A percentile compares a stretch with the other conserved stretches of the same genome.
Evolutionary conservation across 2,797 vertebrate species (phyloP).

Genomic region (Intellagama lesueurii): DNA sequence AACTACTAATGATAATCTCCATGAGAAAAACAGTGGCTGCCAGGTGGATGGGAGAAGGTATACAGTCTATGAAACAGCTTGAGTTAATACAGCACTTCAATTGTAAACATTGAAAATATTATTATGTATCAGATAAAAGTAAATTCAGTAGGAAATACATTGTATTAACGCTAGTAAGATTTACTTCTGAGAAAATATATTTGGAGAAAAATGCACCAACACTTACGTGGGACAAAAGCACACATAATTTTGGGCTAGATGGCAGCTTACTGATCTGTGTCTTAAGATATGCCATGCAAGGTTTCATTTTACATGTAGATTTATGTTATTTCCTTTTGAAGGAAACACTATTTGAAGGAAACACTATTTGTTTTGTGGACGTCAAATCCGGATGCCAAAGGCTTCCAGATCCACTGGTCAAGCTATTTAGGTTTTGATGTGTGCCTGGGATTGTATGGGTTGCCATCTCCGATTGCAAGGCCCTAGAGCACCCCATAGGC

Average conservation of each 20-base stretch:
- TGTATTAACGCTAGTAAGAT: too few relatives aligned
- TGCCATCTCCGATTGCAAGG: not conserved
- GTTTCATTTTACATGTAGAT: too few relatives aligned
- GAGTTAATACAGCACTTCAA: too few relatives aligned
- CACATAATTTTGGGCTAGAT: not conserved
- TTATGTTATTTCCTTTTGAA: not conserved
- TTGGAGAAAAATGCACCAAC: too few relatives aligned
- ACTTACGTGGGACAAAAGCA: not conserved
- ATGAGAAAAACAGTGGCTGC: not conserved
- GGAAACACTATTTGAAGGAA: not conserved
- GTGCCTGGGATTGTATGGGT: not conserved
- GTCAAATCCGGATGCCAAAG: not conserved
- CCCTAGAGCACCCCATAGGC: not conserved
- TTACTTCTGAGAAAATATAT: too few relatives aligned
- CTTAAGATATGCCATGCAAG: too few relatives aligned
- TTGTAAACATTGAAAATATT: not conserved
- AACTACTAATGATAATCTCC: not conserved
- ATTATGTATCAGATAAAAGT: not conserved
- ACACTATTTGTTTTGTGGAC: not conserved
- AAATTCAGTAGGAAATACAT: too few relatives aligned
- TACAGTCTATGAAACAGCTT: not conserved
- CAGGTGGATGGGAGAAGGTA: too few relatives aligned
- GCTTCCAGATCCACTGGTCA: not conserved
- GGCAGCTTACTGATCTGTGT: not conserved
- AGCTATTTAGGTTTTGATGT: not conserved